phyloP scores from a whole-genome alignment of 1,140 invertebrate genomes.

The Drosophila littoralis region DNA sequence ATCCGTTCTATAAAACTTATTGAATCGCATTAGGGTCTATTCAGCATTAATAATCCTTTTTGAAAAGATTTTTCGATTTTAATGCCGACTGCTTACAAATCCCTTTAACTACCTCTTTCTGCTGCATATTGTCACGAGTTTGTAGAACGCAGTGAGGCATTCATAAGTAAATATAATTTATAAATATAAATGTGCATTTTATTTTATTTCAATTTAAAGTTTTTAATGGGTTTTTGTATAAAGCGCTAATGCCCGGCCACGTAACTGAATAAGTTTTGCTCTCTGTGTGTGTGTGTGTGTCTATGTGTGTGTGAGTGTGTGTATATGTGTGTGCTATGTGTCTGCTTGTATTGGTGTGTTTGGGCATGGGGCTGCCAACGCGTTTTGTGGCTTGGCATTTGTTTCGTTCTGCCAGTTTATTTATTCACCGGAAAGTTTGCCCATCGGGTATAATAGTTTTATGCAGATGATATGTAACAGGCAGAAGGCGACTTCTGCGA shows the following conservation, averaged over 20 bases:
- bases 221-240: conserved; percentile 74
- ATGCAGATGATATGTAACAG: no score
- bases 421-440: conserved; percentile 50
- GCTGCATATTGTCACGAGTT: conserved; percentile 36
- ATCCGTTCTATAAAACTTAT: neutral
- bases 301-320: conserved; percentile 13
- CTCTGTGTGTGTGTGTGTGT: conserved; percentile 1
- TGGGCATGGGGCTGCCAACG: conserved; percentile 35
- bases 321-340: conserved; percentile 10
- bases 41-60: conserved; percentile 22
- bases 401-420: conserved; percentile 56
- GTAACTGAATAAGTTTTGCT: conserved; percentile 11
- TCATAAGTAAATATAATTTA: conserved; percentile 39
- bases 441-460: no score
- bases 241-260: conserved; percentile 46
- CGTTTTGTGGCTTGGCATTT: conserved; percentile 45
- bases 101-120: neutral
- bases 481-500: no score
- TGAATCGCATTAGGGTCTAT: conserved; percentile 1
- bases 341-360: conserved; percentile 2
- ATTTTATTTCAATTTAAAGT: conserved; percentile 81
- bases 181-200: conserved; percentile 56
- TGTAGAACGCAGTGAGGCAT: conserved; percentile 40
- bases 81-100: neutral
- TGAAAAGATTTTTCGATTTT: conserved; percentile 14